Evolutionary conservation across 1,140 invertebrate genomes (phyloP).

Genomic region (Drosophila prosaltans): DNA sequence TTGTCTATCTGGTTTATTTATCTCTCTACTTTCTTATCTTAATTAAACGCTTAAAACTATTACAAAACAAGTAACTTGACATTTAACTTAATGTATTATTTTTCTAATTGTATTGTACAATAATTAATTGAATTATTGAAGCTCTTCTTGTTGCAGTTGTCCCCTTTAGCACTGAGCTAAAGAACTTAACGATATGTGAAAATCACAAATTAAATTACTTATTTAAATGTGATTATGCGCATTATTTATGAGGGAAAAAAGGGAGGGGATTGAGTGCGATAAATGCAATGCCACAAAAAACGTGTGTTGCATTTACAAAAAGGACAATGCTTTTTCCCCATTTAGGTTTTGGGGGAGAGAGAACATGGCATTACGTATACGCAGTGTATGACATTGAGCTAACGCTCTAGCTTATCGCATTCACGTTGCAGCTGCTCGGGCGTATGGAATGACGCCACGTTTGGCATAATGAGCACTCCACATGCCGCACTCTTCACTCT

Average conservation of each 20-base stretch:
- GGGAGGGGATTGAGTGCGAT: slow-evolving; percentile 38
- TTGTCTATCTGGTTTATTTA: too few relatives aligned
- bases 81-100: too few relatives aligned
- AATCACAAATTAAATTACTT: slow-evolving; percentile 81
- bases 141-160: neutral
- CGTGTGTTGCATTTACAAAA: slow-evolving; percentile 68
- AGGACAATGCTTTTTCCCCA: slow-evolving; percentile 32
- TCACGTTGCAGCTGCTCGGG: slow-evolving; percentile 69
- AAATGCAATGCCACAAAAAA: slow-evolving; percentile 70
- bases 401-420: slow-evolving; percentile 71
- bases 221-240: slow-evolving; percentile 78
- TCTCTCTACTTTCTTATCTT: too few relatives aligned
- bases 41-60: too few relatives aligned
- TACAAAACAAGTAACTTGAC: too few relatives aligned
- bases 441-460: slow-evolving; percentile 63
- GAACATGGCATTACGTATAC: slow-evolving; percentile 63
- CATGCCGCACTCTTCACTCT: slow-evolving; percentile 11
- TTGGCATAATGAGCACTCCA: slow-evolving; percentile 69
- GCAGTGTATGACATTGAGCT: slow-evolving; percentile 67
- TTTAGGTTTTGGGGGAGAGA: neutral
- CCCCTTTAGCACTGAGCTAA: slow-evolving; percentile 45
- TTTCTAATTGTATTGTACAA: neutral
- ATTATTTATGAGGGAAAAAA: slow-evolving; percentile 65
- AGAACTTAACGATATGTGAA: slow-evolving; percentile 71
- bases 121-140: slow-evolving; percentile 1